These are phyloP conservation scores for Vombatus ursinus DNA, from an alignment of 2,113 vertebrate species.

Conservation along the genomic window DNA sequence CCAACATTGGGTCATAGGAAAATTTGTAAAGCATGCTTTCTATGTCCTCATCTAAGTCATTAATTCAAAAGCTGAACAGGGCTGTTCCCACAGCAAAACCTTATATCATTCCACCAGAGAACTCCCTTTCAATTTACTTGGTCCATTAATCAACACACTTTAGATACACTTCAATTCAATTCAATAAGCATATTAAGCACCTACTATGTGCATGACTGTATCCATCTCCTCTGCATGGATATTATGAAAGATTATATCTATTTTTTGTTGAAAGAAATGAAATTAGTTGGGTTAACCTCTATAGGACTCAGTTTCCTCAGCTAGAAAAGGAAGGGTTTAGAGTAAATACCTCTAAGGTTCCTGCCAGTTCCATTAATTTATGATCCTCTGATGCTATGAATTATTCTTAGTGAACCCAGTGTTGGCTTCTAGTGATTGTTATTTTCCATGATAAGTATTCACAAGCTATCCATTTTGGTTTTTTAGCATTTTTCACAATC, in stretches of 20 bases:
- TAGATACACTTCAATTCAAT: background rate
- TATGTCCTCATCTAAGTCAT: background rate
- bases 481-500: background rate
- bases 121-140: background rate
- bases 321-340: constrained; percentile 9
- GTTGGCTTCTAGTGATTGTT: background rate
- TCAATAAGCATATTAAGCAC: background rate
- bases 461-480: background rate
- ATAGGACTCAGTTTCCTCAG: background rate
- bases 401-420: background rate
- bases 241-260: background rate
- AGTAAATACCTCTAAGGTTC: background rate
- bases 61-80: background rate
- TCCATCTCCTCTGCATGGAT: background rate
- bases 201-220: background rate
- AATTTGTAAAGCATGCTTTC: background rate
- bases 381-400: background rate
- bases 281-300: background rate
- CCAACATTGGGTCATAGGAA: background rate
- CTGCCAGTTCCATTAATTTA: background rate
- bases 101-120: background rate
- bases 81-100: background rate
- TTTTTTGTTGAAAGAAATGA: background rate
- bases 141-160: background rate
- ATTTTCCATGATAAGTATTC: background rate